A percentile compares a stretch with the other conserved stretches of the same genome.
These are phyloP conservation scores for Tiliacea aurago DNA, from an alignment of 2,888 invertebrate species.

Conservation along the genomic window DNA sequence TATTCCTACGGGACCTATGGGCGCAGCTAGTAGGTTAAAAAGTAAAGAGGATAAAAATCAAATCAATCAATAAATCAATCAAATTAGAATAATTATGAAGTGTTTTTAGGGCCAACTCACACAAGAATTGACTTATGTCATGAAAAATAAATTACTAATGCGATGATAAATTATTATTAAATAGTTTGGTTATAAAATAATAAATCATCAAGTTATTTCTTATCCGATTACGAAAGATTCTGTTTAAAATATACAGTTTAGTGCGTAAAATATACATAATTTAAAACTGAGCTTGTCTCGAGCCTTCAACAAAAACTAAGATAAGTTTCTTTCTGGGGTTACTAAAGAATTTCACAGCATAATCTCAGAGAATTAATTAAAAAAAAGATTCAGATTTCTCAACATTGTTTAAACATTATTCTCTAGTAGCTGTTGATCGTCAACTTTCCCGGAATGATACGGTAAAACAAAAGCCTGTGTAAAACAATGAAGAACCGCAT, in stretches of 20 bases:
- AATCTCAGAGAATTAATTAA: constrained; percentile 9
- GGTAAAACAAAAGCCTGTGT: background rate
- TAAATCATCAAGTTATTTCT: background rate
- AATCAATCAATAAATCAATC: background rate
- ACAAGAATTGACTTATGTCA: background rate
- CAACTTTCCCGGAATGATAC: background rate
- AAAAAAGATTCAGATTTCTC: constrained; percentile 1
- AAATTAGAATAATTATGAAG: background rate
- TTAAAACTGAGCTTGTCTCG: background rate
- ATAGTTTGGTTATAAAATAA: background rate
- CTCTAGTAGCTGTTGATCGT: background rate
- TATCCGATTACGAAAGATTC: background rate
- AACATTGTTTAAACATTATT: constrained; percentile 18
- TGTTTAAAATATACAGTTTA: background rate
- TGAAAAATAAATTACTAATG: background rate
- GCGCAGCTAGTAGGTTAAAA: background rate
- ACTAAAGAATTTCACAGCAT: background rate
- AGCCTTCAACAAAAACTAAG: background rate
- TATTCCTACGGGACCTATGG: no score
- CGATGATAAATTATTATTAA: background rate
- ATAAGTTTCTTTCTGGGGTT: background rate
- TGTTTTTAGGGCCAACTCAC: no score
- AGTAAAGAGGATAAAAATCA: background rate
- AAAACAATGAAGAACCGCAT: constrained; percentile 10
- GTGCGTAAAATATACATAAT: background rate